Conservation (phyloP, 2,113 vertebrate species). For the Diadophis punctatus region DNA sequence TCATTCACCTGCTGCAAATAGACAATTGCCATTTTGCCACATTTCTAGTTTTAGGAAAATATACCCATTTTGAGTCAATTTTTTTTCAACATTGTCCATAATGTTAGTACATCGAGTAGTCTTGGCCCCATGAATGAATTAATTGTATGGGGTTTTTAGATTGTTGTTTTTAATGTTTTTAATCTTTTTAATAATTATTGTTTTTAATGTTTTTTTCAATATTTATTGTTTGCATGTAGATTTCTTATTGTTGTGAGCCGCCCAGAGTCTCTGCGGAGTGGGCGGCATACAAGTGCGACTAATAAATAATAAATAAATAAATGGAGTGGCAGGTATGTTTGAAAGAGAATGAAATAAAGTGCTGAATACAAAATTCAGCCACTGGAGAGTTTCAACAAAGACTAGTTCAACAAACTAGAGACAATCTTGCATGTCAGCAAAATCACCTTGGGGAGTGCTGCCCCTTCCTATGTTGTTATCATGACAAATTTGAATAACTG, state of each 20-base stretch:
- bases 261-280: too few relatives aligned
- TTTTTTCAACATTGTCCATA: background rate
- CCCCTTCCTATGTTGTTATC: background rate
- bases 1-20: background rate
- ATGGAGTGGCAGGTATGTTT: too few relatives aligned
- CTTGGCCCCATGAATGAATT: too few relatives aligned
- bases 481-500: background rate
- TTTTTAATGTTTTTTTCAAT: too few relatives aligned
- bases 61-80: background rate
- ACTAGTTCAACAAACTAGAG: background rate
- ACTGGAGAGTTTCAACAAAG: background rate
- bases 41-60: background rate
- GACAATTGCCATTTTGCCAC: background rate
- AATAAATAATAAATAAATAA: too few relatives aligned
- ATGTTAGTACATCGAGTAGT: too few relatives aligned
- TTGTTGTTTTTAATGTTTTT: too few relatives aligned
- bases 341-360: background rate
- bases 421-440: background rate
- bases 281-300: too few relatives aligned
- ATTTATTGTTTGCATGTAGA: too few relatives aligned
- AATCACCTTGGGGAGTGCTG: background rate
- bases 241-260: too few relatives aligned
- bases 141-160: too few relatives aligned
- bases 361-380: background rate
- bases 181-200: too few relatives aligned